phyloP scores from a whole-genome alignment of 2,888 invertebrate genomes.

The Neoitamus cyanurus region DNA sequence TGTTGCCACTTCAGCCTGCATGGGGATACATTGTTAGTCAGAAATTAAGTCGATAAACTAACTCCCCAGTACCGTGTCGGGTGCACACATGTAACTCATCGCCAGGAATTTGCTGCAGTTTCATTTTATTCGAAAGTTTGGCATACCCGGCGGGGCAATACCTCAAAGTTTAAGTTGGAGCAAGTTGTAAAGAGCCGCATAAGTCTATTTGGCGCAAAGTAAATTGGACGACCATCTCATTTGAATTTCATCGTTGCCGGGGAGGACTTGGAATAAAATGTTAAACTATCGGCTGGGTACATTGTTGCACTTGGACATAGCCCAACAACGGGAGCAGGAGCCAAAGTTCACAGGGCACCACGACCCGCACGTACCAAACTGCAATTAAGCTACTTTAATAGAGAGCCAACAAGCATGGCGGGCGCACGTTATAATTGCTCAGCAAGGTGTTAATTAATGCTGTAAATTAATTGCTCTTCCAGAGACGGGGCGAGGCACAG shows the following conservation, averaged over 20 bases:
- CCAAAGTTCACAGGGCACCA: conserved; percentile 21
- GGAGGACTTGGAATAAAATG: conserved; percentile 17
- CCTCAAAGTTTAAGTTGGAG: conserved; percentile 39
- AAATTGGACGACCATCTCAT: conserved; percentile 39
- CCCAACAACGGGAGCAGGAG: not conserved
- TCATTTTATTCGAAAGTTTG: conserved; percentile 37
- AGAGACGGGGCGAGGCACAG: not conserved
- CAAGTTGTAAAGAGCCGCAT: conserved; percentile 42
- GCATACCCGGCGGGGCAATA: conserved; percentile 39
- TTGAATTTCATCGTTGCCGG: conserved; percentile 29
- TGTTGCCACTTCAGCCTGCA: not conserved
- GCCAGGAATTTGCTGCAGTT: conserved; percentile 20
- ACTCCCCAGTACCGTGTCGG: not conserved
- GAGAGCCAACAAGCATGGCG: conserved; percentile 13
- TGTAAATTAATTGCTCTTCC: conserved; percentile 30
- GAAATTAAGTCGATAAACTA: conserved; percentile 35
- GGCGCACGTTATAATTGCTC: conserved; percentile 38
- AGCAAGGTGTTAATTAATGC: conserved; percentile 42
- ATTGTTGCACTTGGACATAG: conserved; percentile 32
- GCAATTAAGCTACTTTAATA: conserved; percentile 34
- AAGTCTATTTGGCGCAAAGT: conserved; percentile 39
- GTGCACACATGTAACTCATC: conserved; percentile 17
- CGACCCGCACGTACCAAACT: conserved; percentile 16
- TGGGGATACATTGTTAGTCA: conserved; percentile 19
- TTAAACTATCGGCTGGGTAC: conserved; percentile 23